phyloP scores from a whole-genome alignment of 2,888 invertebrate species.

The Hymenopus coronatus region DNA sequence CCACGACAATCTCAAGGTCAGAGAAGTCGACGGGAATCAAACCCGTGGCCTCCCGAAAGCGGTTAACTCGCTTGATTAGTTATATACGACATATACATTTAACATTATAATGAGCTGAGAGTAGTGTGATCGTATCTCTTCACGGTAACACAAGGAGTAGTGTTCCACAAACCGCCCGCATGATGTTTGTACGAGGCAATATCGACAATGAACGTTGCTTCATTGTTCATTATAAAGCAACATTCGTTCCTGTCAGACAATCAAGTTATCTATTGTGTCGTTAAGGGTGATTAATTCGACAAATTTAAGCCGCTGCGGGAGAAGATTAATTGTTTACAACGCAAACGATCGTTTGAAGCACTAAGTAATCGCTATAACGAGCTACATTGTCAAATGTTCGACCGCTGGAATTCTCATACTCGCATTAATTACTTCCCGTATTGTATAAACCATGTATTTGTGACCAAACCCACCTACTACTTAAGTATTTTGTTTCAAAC shows the following conservation, averaged over 20 bases:
- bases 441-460: too few species aligned
- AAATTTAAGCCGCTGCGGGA: not conserved
- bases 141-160: too few species aligned
- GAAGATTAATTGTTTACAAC: not conserved
- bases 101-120: too few species aligned
- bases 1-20: too few species aligned
- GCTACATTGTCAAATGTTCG: not conserved
- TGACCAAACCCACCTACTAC: too few species aligned
- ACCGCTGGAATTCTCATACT: not conserved
- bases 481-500: too few species aligned
- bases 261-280: not conserved
- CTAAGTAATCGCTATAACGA: not conserved
- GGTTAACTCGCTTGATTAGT: too few species aligned
- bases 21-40: too few species aligned
- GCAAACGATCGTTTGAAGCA: not conserved
- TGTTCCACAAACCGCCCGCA: too few species aligned
- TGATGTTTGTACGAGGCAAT: not conserved
- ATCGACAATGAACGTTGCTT: not conserved
- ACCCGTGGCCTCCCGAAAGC: too few species aligned
- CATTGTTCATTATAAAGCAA: not conserved
- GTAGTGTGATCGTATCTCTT: too few species aligned
- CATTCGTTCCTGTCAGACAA: not conserved
- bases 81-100: too few species aligned
- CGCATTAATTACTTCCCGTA: not conserved
- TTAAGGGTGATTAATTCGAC: not conserved